Evolutionary conservation across 2,113 vertebrate species (phyloP), one percentile per base, ranked within the genome.

Genomic region (Lethenteron reissneri): DNA sequence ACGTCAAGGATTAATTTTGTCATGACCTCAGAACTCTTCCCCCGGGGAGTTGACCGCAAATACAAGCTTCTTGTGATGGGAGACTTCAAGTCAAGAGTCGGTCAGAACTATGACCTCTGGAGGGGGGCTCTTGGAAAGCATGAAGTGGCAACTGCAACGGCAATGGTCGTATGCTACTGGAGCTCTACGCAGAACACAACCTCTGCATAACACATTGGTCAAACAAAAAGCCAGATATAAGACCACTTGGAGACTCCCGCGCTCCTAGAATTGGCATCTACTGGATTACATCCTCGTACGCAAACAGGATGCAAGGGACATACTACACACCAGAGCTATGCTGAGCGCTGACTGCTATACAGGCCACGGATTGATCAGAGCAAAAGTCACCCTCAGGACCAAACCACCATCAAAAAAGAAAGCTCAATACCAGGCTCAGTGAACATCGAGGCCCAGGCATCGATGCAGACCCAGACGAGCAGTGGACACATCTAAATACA

Each of bases 261-360:
- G 11, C 8, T 8, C 11, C 9, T 11, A 11, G 62, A 15, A 68
- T 21, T 11, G 62, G 62, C 8, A 68, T 11, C 8, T 68, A 17
- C 21, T 68, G 62, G 62, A 68, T 1, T 68, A 68, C 9, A 9
- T 68, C 11, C 11, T 68, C 7, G 62, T 68, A 15, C 21, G 62
- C 62, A 8, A 68, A 68, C 11, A 21, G 9, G 62, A 68, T 3
- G 11, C 9, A 17, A 11, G 8, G 21, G 62, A 68, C 21, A 21
- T 68, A 17, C 62, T 68, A 17, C 62, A 68, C 62, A 68, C 62
- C 62, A 68, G 62, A 68, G 62, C 21, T 6, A 68, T 68, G 62
- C 62, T 9, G 15, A 68, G 8, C 21, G 8, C 62, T 11, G 11
- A 8, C 62, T 68, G 62, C 21, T 8, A 8, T 21, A 8, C 62